These are phyloP conservation scores for Neuroterus valhalla DNA, from an alignment of 1,140 invertebrate species.

Conservation along the genomic window DNA sequence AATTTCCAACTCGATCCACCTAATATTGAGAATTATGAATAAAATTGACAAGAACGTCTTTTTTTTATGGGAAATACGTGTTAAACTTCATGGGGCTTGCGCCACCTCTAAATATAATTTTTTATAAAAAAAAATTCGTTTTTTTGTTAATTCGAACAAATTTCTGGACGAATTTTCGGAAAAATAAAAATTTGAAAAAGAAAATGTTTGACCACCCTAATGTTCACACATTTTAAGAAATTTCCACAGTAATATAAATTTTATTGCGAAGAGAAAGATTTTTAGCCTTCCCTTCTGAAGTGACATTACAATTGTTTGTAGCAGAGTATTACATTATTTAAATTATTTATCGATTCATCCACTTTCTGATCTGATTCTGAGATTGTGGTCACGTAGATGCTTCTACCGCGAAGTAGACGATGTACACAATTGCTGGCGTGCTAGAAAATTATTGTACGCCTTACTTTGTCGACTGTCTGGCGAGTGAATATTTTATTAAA, in stretches of 20 bases:
- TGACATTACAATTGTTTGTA: not conserved
- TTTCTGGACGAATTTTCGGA: too few relatives aligned
- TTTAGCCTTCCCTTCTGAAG: not conserved
- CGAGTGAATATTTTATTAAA: conserved; percentile 68
- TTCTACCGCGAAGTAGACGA: conserved; percentile 29
- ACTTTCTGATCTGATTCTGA: conserved; percentile 59
- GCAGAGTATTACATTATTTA: conserved; percentile 57
- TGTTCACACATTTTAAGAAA: too few relatives aligned
- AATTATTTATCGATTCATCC: conserved; percentile 56
- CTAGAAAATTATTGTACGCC: conserved; percentile 63
- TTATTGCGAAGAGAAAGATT: too few relatives aligned
- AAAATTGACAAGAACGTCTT: too few relatives aligned
- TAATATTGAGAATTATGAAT: too few relatives aligned
- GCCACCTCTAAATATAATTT: too few relatives aligned
- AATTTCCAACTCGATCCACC: too few relatives aligned
- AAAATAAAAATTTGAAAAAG: not conserved
- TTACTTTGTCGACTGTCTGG: conserved; percentile 56
- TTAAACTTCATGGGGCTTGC: too few relatives aligned
- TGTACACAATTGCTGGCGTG: conserved; percentile 60
- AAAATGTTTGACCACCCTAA: not conserved
- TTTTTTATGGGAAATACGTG: too few relatives aligned
- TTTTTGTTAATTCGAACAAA: too few relatives aligned
- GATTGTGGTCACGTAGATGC: conserved; percentile 60
- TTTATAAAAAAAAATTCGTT: too few relatives aligned
- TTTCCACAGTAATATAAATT: too few relatives aligned